Evolutionary conservation across 2,113 vertebrate genomes (phyloP), one percentile per base, ranked within the genome.

Genomic region (Conger conger): DNA sequence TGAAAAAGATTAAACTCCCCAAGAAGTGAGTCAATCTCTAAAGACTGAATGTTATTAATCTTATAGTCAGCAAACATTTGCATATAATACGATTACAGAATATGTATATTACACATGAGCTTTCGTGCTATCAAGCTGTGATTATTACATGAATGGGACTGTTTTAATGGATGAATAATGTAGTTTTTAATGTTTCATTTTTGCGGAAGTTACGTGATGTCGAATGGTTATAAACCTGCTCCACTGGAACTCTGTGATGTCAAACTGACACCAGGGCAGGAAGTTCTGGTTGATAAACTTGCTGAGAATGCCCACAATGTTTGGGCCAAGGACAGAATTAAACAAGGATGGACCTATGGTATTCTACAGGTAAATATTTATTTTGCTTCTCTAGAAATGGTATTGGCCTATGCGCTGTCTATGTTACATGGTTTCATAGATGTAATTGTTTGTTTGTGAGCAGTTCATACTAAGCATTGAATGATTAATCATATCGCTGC

Each of bases 291-390:
- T 92, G 98, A 99, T 92, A 99, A 96, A 92, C 95, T 99, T 92
- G 98, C 98, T 86, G 98, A 99, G 93, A 99, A 99, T 45, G 98
- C 98, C n/a, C 98, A 99, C 90, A 99, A 99, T 36, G 98, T 99
- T 90, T 99, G 98, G 98, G 98, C 98, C 92, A 99, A 99, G 95
- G 98, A 99, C 90, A 96, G 98, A 95, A 99, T 99, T 85, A 99
- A 97, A 89, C 98, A 99, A 97, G 98, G 98, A 91, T 99, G 98
- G 98, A 99, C 98, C 93, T 99, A 99, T 91, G 98, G 98, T 91
- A 98, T 99, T 94, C 98, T 99, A 90, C 98, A 99, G 97, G 98
- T 99, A 92, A 88, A 63, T 23, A 33, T 1, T 16, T 8, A 27
- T 7, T 27, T n/a, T 63, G 57, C 36, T 30, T 76, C 76, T 79